Base-by-base conservation (phyloP, 2,113 vertebrate genomes). In the Monopterus albus region DNA sequence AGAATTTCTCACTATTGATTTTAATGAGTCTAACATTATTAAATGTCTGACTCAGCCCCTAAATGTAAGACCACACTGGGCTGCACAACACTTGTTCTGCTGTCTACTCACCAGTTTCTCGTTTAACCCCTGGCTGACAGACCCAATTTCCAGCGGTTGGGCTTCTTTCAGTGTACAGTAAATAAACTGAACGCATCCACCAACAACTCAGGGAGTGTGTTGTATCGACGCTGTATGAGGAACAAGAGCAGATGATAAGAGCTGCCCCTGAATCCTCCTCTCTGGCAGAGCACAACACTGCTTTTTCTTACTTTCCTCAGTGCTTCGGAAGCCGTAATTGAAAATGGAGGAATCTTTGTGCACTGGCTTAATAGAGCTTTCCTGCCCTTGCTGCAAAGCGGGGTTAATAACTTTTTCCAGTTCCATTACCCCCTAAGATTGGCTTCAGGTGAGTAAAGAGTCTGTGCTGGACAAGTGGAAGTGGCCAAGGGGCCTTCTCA, bases 391-490 rank as follows among this genome's bases (percentile, higher is more conserved):
- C 84, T 65, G 85, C 74, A 91, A 91, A 92, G 89, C 81, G 36
- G 85, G 89, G 86, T 92, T 94, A 94, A 93, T 93, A 91, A 91
- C 87, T 92, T 92, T 91, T 88, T 79, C 88, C 91, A 89, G 72
- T 92, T 88, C 88, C 85, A 90, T 92, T 91, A 91, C 88, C 87
- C 79, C 77, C 55, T 61, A 85, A 92, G 91, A 92, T 93, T 92
- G 91, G 83, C 89, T 91, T 56, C 83, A 91, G 88, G 84, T 88
- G 89, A 88, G 87, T 87, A 88, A 90, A 91, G 89, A 87, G 74
- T 86, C 58, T 69, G 57, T 62, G 20, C 67, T 31, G 88, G 80
- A 91, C 83, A 85, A 82, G 84, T 68, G 60, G 75, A 78, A 78
- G 80, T 70, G 72, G 43, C 70, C 77, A 59, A 26, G 3, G 56